Evolutionary conservation across 2,888 invertebrate species (phyloP).

Genomic region (Neoitamus cyanurus): DNA sequence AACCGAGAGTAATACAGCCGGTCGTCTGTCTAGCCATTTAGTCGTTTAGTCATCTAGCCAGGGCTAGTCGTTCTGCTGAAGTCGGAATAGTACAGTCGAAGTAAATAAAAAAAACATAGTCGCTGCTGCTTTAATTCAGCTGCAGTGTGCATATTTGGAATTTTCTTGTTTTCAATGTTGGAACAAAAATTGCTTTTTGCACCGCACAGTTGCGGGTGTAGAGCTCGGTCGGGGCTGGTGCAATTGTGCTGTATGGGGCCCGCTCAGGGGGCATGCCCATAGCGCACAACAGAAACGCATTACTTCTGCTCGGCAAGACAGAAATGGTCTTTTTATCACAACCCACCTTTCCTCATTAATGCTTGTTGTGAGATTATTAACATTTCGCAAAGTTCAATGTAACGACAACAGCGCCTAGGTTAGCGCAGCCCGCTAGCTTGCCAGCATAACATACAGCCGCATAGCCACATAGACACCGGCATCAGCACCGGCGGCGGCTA

Average conservation of each 20-base stretch:
- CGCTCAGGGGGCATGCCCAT: not conserved
- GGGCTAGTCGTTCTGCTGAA: not conserved
- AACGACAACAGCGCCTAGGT: not conserved
- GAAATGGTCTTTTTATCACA: not conserved
- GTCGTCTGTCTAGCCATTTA: not conserved
- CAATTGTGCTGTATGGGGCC: not conserved
- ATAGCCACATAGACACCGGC: not conserved
- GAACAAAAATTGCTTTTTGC: not conserved
- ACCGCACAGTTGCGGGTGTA: not conserved
- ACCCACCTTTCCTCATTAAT: constrained; percentile 4
- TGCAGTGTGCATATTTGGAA: not conserved
- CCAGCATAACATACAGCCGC: not conserved
- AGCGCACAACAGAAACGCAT: not conserved
- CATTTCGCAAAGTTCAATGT: constrained; percentile 1
- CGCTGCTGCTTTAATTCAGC: not conserved
- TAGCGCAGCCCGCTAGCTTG: not conserved
- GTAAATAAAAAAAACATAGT: not conserved
- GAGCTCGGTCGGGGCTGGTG: not conserved
- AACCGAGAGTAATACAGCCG: not conserved
- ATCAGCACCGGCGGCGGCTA: not conserved
- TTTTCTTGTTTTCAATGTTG: not conserved
- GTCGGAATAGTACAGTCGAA: not conserved
- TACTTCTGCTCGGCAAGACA: not conserved
- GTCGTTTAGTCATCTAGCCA: not conserved
- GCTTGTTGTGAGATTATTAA: not conserved